These are phyloP conservation scores for Alectura lathami DNA, from an alignment of 2,113 vertebrate genomes.

Conservation along the genomic window DNA sequence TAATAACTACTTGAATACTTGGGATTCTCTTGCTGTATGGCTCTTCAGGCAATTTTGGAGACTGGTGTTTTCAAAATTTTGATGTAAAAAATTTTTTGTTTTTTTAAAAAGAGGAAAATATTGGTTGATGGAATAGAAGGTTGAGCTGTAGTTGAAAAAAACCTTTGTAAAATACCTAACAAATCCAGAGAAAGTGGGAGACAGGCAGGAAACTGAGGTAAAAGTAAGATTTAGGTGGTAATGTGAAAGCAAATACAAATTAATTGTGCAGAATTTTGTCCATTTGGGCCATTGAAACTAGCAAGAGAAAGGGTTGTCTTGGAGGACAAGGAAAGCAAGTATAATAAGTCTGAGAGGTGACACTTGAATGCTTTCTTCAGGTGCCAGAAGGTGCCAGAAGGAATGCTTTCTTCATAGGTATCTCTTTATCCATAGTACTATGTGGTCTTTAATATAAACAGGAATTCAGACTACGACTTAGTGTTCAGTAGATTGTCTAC, in stretches of 20 bases:
- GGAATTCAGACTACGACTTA: background rate
- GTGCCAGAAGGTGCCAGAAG: background rate
- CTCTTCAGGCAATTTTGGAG: background rate
- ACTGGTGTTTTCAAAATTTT: background rate
- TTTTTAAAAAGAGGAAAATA: background rate
- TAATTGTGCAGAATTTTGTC: background rate
- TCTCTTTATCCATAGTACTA: background rate
- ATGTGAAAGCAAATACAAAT: background rate
- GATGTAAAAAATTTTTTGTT: background rate
- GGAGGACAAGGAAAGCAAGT: background rate
- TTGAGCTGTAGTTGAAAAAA: background rate
- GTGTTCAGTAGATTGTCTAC: background rate
- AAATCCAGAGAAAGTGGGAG: background rate
- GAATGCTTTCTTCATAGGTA: accelerated
- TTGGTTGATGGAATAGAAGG: background rate
- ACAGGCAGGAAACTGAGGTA: background rate
- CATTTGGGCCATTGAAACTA: background rate
- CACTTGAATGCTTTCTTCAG: accelerated
- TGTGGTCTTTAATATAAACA: background rate
- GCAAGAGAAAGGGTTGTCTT: background rate
- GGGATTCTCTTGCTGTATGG: background rate
- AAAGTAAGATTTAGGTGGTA: background rate
- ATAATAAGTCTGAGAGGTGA: background rate
- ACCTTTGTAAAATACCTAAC: background rate
- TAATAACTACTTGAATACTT: background rate